These are phyloP conservation scores for Anseranas semipalmata DNA, from an alignment of 2,113 vertebrate species.

Conservation along the genomic window DNA sequence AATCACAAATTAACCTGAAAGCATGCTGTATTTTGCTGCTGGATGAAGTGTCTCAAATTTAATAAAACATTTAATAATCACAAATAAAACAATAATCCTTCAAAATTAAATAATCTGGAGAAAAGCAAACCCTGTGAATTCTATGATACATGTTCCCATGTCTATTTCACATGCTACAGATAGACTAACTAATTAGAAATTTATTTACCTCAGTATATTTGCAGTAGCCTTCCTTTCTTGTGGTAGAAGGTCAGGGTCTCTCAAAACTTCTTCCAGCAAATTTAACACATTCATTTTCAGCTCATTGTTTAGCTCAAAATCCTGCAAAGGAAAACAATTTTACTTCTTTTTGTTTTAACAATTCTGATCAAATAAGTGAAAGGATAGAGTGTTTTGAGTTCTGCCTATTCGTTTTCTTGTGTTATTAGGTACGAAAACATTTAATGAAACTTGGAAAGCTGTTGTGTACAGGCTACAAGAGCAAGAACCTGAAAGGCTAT, in stretches of 20 bases:
- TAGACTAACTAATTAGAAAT: not conserved
- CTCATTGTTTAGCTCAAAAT: constrained; percentile 95
- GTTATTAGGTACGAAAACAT: not conserved
- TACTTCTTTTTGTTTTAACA: not conserved
- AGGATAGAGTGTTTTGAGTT: not conserved
- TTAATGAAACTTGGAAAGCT: not conserved
- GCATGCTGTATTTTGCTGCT: not conserved
- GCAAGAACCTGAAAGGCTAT: fast-evolving
- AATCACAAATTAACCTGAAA: not conserved
- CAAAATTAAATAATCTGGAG: not conserved
- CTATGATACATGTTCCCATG: not conserved
- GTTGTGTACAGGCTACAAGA: not conserved
- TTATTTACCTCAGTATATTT: constrained; percentile 90
- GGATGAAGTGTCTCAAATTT: not conserved
- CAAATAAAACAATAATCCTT: too few species aligned
- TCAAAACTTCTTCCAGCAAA: constrained; percentile 94
- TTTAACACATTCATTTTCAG: constrained; percentile 94
- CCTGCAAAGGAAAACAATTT: constrained; percentile 76
- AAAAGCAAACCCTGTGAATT: not conserved
- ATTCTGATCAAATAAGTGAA: not conserved
- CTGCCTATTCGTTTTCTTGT: not conserved
- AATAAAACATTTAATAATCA: not conserved
- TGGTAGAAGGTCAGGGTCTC: constrained; percentile 94
- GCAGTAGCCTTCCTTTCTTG: constrained; percentile 98
- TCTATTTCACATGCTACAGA: not conserved